A percentile compares a stretch with the other conserved stretches of the same genome.
These are phyloP conservation scores for Clarias gariepinus DNA, from an alignment of 2,113 vertebrate genomes.

Conservation along the genomic window DNA sequence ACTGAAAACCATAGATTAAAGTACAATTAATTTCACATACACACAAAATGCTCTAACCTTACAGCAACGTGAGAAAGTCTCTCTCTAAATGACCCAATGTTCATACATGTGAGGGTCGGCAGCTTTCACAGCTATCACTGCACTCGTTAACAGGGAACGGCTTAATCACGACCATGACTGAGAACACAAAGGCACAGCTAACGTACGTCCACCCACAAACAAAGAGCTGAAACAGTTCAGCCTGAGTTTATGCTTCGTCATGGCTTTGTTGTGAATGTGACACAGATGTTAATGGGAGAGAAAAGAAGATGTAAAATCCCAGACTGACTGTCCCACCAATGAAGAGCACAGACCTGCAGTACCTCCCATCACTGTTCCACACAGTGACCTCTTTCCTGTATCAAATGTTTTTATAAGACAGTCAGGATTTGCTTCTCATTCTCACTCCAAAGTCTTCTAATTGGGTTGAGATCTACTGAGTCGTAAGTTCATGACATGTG, in stretches of 20 bases:
- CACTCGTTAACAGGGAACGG: constrained; percentile 31
- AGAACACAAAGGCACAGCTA: constrained; percentile 7
- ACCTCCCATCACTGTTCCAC: constrained; percentile 26
- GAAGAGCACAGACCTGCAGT: neutral
- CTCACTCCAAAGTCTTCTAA: neutral
- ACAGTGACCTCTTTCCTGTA: constrained; percentile 37
- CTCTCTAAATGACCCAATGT: constrained; percentile 39
- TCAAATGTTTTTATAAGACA: neutral
- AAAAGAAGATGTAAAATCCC: constrained; percentile 6
- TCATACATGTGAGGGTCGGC: constrained; percentile 29
- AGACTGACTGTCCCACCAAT: constrained; percentile 35
- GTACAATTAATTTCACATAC: neutral
- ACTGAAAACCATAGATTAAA: neutral
- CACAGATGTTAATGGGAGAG: constrained; percentile 36
- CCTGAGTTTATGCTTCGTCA: constrained; percentile 27
- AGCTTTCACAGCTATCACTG: constrained; percentile 17
- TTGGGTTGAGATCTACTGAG: neutral
- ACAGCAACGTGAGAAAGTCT: neutral
- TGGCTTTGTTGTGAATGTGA: constrained; percentile 1
- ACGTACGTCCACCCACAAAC: constrained; percentile 32
- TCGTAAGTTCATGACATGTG: neutral
- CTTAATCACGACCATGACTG: neutral
- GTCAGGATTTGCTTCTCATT: neutral
- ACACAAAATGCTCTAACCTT: neutral
- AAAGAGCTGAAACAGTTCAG: constrained; percentile 28